Conservation (phyloP, 2,888 invertebrate genomes). For the Gasteruption jaculator region DNA sequence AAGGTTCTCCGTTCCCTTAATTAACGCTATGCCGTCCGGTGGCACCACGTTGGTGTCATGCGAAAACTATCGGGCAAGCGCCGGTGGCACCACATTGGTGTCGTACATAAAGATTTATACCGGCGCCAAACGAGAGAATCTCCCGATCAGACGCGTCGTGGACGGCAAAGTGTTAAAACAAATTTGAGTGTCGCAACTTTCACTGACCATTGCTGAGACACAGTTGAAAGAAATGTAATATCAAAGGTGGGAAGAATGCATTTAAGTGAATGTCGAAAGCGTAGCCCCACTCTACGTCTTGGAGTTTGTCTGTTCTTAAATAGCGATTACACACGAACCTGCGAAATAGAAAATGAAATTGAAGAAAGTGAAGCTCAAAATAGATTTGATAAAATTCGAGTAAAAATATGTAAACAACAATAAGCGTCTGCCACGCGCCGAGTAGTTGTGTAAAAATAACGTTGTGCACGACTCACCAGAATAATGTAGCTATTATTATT, state of each 20-base stretch:
- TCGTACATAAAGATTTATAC: too few species aligned
- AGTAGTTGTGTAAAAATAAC: not conserved
- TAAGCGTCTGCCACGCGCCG: too few species aligned
- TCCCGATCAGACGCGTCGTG: too few species aligned
- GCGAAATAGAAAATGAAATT: too few species aligned
- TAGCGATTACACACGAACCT: slow-evolving; percentile 82
- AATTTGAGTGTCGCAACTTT: slow-evolving; percentile 10
- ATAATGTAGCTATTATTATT: slow-evolving; percentile 76
- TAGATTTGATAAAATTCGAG: not conserved
- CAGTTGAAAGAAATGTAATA: slow-evolving; percentile 89
- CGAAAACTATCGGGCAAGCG: too few species aligned
- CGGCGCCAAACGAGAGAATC: too few species aligned
- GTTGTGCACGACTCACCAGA: slow-evolving; percentile 87
- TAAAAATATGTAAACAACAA: slow-evolving; percentile 3
- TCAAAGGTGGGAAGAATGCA: slow-evolving; percentile 94
- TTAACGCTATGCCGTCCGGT: too few species aligned
- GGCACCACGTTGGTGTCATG: too few species aligned
- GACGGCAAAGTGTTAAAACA: too few species aligned
- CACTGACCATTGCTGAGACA: slow-evolving; percentile 77
- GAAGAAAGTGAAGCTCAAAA: too few species aligned
- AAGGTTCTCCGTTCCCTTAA: too few species aligned
- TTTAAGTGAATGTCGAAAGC: slow-evolving; percentile 98
- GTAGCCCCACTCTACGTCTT: slow-evolving; percentile 97
- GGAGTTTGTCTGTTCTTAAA: slow-evolving; percentile 62
- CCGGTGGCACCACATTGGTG: too few species aligned